A percentile compares a stretch with the other conserved stretches of the same genome.
Conservation (phyloP, 1,140 invertebrate species). For the Trypoxylus dichotomus region DNA sequence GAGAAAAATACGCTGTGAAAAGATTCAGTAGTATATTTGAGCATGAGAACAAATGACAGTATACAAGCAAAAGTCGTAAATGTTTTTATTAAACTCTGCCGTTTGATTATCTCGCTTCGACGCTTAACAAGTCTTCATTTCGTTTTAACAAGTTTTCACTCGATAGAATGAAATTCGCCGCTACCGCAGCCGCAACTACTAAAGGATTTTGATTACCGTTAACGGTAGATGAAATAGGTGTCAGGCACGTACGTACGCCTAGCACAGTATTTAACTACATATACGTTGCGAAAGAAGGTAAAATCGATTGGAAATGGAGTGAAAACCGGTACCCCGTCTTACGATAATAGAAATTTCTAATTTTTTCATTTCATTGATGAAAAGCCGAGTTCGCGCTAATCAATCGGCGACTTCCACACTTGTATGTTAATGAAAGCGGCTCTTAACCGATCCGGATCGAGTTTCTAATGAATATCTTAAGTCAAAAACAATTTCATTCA, state of each 20-base stretch:
- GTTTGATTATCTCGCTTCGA: too few species aligned
- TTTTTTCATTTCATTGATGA: slow-evolving; percentile 20
- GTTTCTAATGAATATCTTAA: slow-evolving; percentile 21
- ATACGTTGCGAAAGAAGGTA: not conserved
- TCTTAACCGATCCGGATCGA: not conserved
- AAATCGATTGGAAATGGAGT: not conserved
- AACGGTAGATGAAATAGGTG: not conserved
- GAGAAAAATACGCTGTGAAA: too few species aligned
- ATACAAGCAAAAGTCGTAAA: too few species aligned
- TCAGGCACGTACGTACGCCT: not conserved
- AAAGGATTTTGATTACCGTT: too few species aligned
- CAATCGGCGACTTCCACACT: not conserved
- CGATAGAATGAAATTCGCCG: too few species aligned
- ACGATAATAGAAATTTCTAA: slow-evolving; percentile 5
- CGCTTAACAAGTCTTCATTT: too few species aligned
- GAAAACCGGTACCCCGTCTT: not conserved
- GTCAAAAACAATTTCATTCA: slow-evolving; percentile 12
- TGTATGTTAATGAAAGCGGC: slow-evolving; percentile 14
- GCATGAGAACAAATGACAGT: too few species aligned
- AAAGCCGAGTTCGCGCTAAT: not conserved
- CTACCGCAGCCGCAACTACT: too few species aligned
- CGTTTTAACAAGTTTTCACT: too few species aligned
- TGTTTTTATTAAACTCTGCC: too few species aligned
- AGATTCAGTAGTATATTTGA: too few species aligned
- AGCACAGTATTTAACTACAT: not conserved